Conservation (phyloP, 2,113 vertebrate species). For the Peromyscus leucopus region DNA sequence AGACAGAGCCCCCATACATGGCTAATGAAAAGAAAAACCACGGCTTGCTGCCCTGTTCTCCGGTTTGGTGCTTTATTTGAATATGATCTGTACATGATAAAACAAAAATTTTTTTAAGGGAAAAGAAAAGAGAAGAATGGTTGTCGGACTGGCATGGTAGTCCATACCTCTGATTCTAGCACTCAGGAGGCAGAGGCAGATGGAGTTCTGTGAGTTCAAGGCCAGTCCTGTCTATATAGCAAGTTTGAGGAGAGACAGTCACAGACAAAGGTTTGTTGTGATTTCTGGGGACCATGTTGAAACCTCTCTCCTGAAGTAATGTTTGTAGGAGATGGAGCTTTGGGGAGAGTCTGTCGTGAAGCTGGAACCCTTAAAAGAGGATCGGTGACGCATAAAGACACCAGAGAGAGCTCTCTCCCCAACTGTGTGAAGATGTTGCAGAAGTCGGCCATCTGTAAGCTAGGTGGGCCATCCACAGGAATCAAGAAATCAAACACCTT, state of each 20-base stretch:
- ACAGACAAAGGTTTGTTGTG: not conserved
- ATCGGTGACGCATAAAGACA: no score
- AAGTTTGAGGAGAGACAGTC: not conserved
- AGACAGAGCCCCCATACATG: not conserved
- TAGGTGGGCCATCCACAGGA: not conserved
- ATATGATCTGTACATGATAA: not conserved
- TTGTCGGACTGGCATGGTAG: no score
- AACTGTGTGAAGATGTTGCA: not conserved
- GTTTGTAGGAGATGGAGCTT: not conserved
- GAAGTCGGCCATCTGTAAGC: not conserved
- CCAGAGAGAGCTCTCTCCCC: not conserved
- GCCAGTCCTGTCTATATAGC: not conserved
- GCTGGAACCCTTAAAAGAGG: rapidly evolving
- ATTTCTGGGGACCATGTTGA: not conserved
- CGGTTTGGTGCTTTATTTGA: not conserved
- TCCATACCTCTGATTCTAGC: not conserved
- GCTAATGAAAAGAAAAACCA: not conserved
- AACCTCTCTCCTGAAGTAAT: not conserved
- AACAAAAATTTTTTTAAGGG: not conserved
- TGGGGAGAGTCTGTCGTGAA: not conserved
- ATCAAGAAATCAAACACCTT: not conserved
- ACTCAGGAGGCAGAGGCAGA: not conserved
- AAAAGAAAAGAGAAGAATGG: not conserved
- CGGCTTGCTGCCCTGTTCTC: not conserved
- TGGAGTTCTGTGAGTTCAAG: not conserved